These are phyloP conservation scores for Mungos mungo DNA, from an alignment of 2,113 vertebrate species.

Conservation along the genomic window DNA sequence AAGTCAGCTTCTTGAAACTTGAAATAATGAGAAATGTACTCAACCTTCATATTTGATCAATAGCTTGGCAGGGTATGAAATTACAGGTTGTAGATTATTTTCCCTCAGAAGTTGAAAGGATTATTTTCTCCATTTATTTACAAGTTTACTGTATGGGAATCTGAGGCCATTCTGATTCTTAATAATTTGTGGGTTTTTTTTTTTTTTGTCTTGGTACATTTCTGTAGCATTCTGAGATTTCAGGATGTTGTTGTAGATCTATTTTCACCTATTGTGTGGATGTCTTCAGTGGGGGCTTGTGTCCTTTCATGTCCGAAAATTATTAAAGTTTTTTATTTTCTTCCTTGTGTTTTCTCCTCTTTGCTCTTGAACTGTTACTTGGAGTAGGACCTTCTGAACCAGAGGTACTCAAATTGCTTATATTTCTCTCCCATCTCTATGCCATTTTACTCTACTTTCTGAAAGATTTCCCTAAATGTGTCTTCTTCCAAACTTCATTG, in stretches of 20 bases:
- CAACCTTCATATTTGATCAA: background rate
- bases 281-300: background rate
- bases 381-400: background rate
- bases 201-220: background rate
- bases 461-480: background rate
- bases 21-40: background rate
- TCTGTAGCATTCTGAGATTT: slow-evolving; percentile 1
- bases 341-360: slow-evolving; percentile 3
- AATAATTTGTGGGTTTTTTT: background rate
- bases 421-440: background rate
- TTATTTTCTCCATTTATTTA: background rate
- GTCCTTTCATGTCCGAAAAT: background rate
- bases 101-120: background rate
- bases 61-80: background rate
- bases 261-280: background rate
- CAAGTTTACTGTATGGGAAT: slow-evolving; percentile 1
- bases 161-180: background rate
- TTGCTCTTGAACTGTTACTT: background rate
- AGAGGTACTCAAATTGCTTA: background rate
- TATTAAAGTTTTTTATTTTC: background rate
- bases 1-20: background rate
- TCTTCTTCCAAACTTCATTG: background rate
- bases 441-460: background rate
- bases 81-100: slow-evolving; percentile 13
- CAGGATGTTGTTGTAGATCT: background rate